Percentiles rank a stretch among this genome's conserved stretches.
Evolutionary conservation across 2,888 invertebrate species (phyloP).

Genomic region (Mythimna ferrago): DNA sequence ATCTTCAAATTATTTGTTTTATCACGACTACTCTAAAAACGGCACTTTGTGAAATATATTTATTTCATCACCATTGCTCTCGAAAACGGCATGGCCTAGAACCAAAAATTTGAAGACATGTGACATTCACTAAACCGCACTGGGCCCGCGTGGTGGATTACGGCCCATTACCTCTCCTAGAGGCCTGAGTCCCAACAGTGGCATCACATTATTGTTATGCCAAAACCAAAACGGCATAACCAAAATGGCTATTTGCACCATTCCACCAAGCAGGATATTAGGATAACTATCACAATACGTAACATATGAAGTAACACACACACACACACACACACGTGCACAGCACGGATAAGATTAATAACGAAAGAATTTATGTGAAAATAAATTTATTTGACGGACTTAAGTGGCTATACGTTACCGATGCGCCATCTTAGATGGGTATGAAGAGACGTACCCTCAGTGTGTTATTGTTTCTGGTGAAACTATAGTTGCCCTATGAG

Average conservation of each 20-base stretch:
- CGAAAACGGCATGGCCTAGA: no score
- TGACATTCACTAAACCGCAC: no score
- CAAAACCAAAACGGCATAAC: neutral
- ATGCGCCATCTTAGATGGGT: constrained; percentile 24
- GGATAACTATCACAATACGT: constrained; percentile 41
- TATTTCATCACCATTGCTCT: no score
- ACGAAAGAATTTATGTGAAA: constrained; percentile 70
- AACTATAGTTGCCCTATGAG: neutral
- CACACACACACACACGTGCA: constrained; percentile 70
- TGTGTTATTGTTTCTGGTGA: constrained; percentile 13
- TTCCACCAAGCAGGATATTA: neutral
- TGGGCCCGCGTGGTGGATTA: no score
- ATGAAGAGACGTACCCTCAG: neutral
- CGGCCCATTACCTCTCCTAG: no score
- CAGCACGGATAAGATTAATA: constrained; percentile 74
- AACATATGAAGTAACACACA: constrained; percentile 63
- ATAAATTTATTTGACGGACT: constrained; percentile 76
- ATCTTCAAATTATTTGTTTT: no score
- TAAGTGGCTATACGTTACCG: constrained; percentile 66
- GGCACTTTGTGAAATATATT: no score
- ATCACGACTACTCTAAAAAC: no score
- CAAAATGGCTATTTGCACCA: neutral
- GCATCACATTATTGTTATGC: neutral
- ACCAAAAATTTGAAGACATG: no score
- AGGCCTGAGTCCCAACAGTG: no score